A percentile compares a stretch with the other conserved stretches of the same genome.
Evolutionary conservation across 2,113 vertebrate species (phyloP).

Genomic region (Campylomormyrus numenius): DNA sequence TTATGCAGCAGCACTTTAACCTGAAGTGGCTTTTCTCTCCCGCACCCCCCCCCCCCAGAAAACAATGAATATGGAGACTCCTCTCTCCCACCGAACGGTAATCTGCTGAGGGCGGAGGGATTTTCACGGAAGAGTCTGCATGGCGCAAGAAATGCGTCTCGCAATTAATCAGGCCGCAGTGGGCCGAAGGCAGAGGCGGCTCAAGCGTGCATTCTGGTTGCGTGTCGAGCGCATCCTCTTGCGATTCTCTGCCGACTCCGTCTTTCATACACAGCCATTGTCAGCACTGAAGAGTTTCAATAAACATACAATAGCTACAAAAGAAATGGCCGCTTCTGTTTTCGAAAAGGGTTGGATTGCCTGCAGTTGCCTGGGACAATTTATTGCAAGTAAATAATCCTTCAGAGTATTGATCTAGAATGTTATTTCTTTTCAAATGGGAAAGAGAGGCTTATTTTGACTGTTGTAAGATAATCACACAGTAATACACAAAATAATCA

Average conservation of each 20-base stretch:
- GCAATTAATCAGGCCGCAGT: neutral
- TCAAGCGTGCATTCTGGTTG: neutral
- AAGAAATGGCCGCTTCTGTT: neutral
- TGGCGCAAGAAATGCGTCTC: too few relatives aligned
- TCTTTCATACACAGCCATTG: neutral
- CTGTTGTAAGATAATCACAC: neutral
- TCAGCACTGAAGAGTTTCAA: neutral
- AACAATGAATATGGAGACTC: slow-evolving; percentile 6
- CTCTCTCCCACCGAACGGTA: neutral
- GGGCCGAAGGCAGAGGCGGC: neutral
- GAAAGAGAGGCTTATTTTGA: neutral
- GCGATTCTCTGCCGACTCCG: neutral
- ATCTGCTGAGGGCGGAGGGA: neutral
- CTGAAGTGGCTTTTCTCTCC: neutral
- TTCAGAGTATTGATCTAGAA: neutral
- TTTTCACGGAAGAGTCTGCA: neutral
- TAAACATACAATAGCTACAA: neutral
- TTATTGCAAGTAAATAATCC: neutral
- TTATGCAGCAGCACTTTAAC: slow-evolving; percentile 19
- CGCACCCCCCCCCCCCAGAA: neutral
- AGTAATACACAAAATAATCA: neutral
- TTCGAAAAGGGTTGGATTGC: neutral
- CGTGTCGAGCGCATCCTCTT: neutral
- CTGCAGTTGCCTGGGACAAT: neutral
- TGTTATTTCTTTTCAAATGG: neutral